Evolutionary conservation across 2,113 vertebrate species (phyloP), one percentile per base, ranked within the genome.

Genomic region (Lophochroa leadbeateri): DNA sequence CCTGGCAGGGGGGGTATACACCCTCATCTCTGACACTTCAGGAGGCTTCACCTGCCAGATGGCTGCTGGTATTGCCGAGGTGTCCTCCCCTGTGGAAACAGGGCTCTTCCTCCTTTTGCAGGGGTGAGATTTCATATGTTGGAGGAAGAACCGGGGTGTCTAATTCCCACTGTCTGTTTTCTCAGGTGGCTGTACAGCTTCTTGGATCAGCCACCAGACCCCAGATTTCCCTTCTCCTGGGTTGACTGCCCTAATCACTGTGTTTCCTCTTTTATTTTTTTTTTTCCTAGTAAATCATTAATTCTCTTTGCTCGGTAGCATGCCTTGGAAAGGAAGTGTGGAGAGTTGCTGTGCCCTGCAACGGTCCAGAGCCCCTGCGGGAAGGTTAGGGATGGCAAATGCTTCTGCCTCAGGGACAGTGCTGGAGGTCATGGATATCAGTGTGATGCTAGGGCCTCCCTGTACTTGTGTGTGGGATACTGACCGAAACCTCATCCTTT

Each of bases 311-410:
- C 63, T 83, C 4, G 1, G 17, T 88, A 68, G 44, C 71, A 49
- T 5, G 3, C 63, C 79, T 82, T 52, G 75, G 63, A 76, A 60
- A 79, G 78, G 47, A 92, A 65, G 33, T 2, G n/a, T 29, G 39
- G 50, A 68, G 79, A 25, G 10, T 29, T 0, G 0, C 60, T 0
- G 2, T 63, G 50, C 55, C 33, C 39, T 3, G 1, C 2, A 5
- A 6, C 2, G 5, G 55, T 67, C 82, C 20, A 0, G 67, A 64
- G 43, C 13, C 47, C 27, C 16, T 9, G 63, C 33, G 4, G 7
- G n/a, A 52, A 79, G 70, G 25, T 5, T 13, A 68, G 74, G 70
- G 25, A 23, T 13, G 17, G 47, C 61, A 76, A 31, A 20, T 53
- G 8, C 6, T 3, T 74, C 50, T 61, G 20, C 41, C 64, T 39